These are phyloP conservation scores for Miniopterus natalensis DNA, from an alignment of 2,113 vertebrate genomes.

Conservation along the genomic window DNA sequence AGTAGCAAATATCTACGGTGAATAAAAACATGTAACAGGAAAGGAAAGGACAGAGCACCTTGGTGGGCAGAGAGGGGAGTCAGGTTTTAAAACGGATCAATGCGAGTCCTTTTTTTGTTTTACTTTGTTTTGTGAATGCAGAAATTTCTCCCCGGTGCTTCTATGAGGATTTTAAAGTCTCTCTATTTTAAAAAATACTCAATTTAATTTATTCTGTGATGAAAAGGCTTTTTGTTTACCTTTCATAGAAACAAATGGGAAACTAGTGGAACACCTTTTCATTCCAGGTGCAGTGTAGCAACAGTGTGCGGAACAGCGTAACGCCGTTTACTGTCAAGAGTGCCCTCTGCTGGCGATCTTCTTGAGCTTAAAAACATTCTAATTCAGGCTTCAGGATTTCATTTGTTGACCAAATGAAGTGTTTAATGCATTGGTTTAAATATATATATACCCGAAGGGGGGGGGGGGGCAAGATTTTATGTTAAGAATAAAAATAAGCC, in stretches of 20 bases:
- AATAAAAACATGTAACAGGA: conserved; percentile 46
- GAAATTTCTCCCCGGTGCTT: conserved; percentile 13
- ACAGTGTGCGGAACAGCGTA: not conserved
- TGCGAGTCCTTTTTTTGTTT: not conserved
- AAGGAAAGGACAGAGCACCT: not conserved
- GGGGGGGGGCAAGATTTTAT: not conserved
- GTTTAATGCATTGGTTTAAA: not conserved
- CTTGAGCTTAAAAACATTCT: not conserved
- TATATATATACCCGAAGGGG: not conserved
- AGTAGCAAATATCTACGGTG: not conserved
- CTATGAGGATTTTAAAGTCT: conserved; percentile 26
- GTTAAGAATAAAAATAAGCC: not conserved
- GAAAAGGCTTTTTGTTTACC: conserved; percentile 28
- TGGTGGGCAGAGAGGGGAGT: conserved; percentile 1
- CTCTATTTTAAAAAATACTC: not conserved
- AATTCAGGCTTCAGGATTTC: not conserved
- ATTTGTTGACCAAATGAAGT: not conserved
- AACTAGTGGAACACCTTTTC: not conserved
- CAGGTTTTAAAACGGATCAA: conserved; percentile 22
- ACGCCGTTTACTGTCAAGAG: not conserved
- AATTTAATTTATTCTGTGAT: conserved; percentile 52
- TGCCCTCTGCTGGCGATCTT: conserved; percentile 84
- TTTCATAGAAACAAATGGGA: not conserved
- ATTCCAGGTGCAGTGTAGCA: not conserved
- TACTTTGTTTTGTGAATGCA: conserved; percentile 39